Base-by-base conservation (phyloP, 2,797 vertebrate species). In the Steatocranus sp. region DNA sequence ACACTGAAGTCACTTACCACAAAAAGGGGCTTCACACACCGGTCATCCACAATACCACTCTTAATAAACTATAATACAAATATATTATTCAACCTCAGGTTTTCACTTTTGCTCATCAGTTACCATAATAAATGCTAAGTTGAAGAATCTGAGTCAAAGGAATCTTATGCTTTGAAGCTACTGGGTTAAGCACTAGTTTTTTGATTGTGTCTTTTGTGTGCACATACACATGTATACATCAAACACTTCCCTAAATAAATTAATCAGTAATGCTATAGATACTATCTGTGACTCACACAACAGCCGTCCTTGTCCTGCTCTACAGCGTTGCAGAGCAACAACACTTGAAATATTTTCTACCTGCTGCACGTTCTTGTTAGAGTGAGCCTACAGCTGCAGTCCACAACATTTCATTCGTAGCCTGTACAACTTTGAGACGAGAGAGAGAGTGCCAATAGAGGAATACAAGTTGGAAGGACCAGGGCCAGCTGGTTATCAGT, bases 291-390 rank as follows among this genome's bases (percentile, higher is more conserved):
- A 68, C 20, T 43, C 20, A 25, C 14, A 32, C 27, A 7, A 32
- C 25, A 41, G 20, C 36, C 14, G 20, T 41, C 34, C 0, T 25
- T 11, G 36, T 11, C 43, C 36, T 68, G 63, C 14, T 43, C 8
- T 43, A 2, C 11, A 5, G 0, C 0, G 7, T 23, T 50, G 49
- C 49, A 50, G n/a, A 50, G 49, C 49, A 50, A 50, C n/a, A 0
- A 20, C 50, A 5, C 11, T 20, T 53, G 50, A 53, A 25, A 11
- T 53, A 1, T 25, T 53, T 53, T 25, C 50, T 53, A 53, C 50
- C 20, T 14, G 50, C 11, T 53, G 50, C 50, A 53, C 20, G 0
- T 53, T 53, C 20, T 53, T 15, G 5, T 41, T 41, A 66, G 1
- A 38, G 36, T 41, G 36, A 41, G 20, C 36, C 20, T 41, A 4